Percentiles rank a stretch among this genome's conserved stretches.
Conservation (phyloP, 1,140 invertebrate species). For the Brachionus calyciflorus region DNA sequence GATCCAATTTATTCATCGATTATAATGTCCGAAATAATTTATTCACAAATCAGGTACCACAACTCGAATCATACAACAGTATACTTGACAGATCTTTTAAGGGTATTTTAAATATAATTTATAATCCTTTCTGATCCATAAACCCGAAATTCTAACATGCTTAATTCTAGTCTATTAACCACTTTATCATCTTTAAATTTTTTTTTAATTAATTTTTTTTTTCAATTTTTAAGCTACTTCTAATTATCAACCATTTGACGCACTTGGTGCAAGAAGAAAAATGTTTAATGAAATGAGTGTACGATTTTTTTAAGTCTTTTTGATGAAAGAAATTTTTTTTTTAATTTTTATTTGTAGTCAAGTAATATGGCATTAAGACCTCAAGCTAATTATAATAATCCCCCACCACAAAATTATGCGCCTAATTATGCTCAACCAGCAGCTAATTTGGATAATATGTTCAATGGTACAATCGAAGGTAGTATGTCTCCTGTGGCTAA, state of each 20-base stretch:
- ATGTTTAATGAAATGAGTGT: conserved; percentile 45
- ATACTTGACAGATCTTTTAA: background rate
- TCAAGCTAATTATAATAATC: background rate
- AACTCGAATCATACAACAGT: background rate
- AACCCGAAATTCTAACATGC: too few relatives aligned
- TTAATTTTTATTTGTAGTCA: background rate
- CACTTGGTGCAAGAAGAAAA: conserved; percentile 7
- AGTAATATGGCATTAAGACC: conserved; percentile 1
- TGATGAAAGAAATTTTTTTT: background rate
- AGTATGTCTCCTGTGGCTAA: conserved; percentile 9
- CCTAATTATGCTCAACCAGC: background rate
- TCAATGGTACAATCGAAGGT: background rate
- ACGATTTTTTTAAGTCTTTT: background rate
- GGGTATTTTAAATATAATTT: background rate
- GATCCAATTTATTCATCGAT: conserved; percentile 25
- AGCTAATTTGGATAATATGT: background rate
- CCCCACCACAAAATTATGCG: background rate
- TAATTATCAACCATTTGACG: conserved; percentile 37
- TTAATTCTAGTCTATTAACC: background rate
- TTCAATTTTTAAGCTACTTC: background rate
- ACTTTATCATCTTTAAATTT: background rate
- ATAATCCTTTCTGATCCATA: background rate
- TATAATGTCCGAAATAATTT: conserved; percentile 30
- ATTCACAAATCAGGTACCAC: conserved; percentile 30
- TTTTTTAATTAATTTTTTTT: background rate